Base-by-base conservation (phyloP, 1,140 invertebrate species). In the Drosophila busckii region DNA sequence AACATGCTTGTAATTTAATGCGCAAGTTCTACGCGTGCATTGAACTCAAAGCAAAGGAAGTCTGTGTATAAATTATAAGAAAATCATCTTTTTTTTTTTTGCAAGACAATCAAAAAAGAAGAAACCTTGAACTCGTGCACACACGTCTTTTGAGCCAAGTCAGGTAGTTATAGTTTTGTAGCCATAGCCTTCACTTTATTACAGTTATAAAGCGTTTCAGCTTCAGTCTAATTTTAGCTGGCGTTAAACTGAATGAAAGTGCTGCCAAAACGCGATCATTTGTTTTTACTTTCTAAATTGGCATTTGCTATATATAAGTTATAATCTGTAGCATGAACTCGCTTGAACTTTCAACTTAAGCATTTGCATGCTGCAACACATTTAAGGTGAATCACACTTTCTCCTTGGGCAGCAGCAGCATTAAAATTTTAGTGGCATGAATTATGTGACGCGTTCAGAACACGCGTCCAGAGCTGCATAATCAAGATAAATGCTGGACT, bases 401-500 rank as follows among this genome's bases (percentile, higher is more conserved):
- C 75, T 68, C 71, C 73, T 49, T 52, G 63, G 50, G 29, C 42
- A 34, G 9, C 28, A 19, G 19, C 4, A 10, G 22, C 55, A 53
- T 62, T 41, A 50, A 35, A 31, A 44, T 26, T 42, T 31, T 42
- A 52, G 56, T 58, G 58, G 70, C 70, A 68, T 78, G 70, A 78
- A 73, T 78, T 73, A 78, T 78, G 35, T 55, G 70, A 73, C 75
- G 75, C 50, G 29, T 41, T 61, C 73, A 78, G 71, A 78, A 71
- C 62, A 58, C 52, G 60, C 49, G 35, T 22, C 25, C 37, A 40
- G 35, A 28, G 16, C 10, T 48, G 31, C 4, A 40, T 82, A 82
- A 82, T 82, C 76, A 82, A 82, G 75, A 82, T 82, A 82, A 82
- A 82, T 82, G 76, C 70, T 61, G 69, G n/a, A n/a, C n/a, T n/a